Base-by-base conservation (phyloP, 2,888 invertebrate species). In the Drosophila merina region DNA sequence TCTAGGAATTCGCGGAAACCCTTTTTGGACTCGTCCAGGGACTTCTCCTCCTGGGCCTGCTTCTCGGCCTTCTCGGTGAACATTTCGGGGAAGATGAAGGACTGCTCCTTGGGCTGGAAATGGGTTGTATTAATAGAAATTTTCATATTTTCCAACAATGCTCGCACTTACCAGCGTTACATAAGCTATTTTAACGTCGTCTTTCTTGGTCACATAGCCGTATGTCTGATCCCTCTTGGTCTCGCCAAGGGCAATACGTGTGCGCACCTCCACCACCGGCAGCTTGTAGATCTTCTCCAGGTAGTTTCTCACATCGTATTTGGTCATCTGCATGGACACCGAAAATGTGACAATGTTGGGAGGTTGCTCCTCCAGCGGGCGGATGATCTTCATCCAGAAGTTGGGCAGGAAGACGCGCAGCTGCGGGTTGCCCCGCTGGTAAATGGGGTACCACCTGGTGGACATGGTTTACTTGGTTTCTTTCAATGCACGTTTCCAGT, bases 351-450 rank as follows among this genome's bases (percentile, higher is more conserved):
- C 96, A 42, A 96, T 92, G 93, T 99, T 97, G 49, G 94, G 93
- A 3, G 97, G 96, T 77, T 95, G 94, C 33, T 93, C 93, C 20
- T 93, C 92, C 3, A 90, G 86, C 1, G 97, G 95, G 57, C 94
- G 93, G 0, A 99, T 94, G 14, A 99, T 88, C 92, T 98, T 99
- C 95, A 99, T 95, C 97, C 98, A 99, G 92, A 99, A 99, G 91
- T 99, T 97, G 0, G 99, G 99, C 33, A 99, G 92, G 91, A 97
- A 98, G 8, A 99, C 94, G 64, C 99, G 93, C 33, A 97, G 92
- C 89, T 99, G 99, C n/a, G 99, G 99, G 91, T 97, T 97, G 10
- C 99, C 99, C 90, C 94, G 94, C 91, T 96, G 96, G 92, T 97
- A 98, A 36, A 98, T 88, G 1, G 98, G 98, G 92, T 98, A 98